Percentiles rank a stretch among this genome's conserved stretches.
phyloP scores from a whole-genome alignment of 1,140 invertebrate species.

The Trinorchestia longiramus region DNA sequence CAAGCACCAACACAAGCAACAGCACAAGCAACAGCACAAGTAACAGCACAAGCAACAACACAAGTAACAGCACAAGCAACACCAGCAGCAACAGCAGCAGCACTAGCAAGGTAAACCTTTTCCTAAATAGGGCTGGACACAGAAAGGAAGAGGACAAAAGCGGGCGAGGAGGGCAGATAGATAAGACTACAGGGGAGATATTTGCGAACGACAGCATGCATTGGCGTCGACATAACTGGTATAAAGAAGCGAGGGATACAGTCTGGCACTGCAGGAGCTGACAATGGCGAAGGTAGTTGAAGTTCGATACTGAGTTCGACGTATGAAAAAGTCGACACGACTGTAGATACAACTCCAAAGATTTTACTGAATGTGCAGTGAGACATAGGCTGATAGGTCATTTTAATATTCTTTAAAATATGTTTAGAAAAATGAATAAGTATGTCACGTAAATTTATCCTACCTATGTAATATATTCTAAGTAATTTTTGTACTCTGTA shows the following conservation, averaged over 20 bases:
- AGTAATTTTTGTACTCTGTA: too few relatives aligned
- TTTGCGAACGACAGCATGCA: not conserved
- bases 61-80: not conserved
- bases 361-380: too few relatives aligned
- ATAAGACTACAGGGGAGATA: not conserved
- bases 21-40: too few relatives aligned
- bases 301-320: not conserved
- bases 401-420: too few relatives aligned
- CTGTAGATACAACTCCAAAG: not conserved
- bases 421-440: too few relatives aligned
- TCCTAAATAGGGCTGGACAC: not conserved
- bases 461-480: too few relatives aligned
- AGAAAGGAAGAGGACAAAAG: not conserved
- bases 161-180: not conserved
- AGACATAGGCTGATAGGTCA: too few relatives aligned
- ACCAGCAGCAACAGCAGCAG: not conserved
- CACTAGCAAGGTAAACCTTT: not conserved
- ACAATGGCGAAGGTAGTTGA: not conserved
- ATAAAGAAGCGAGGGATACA: not conserved
- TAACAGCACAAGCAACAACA: not conserved
- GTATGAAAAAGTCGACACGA: not conserved
- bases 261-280: not conserved
- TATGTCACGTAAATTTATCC: too few relatives aligned
- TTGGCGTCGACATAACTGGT: not conserved
- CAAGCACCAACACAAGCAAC: too few relatives aligned